Percentiles rank a stretch among this genome's conserved stretches.
Evolutionary conservation across 1,140 invertebrate species (phyloP).

Genomic region (Camponotus floridanus): DNA sequence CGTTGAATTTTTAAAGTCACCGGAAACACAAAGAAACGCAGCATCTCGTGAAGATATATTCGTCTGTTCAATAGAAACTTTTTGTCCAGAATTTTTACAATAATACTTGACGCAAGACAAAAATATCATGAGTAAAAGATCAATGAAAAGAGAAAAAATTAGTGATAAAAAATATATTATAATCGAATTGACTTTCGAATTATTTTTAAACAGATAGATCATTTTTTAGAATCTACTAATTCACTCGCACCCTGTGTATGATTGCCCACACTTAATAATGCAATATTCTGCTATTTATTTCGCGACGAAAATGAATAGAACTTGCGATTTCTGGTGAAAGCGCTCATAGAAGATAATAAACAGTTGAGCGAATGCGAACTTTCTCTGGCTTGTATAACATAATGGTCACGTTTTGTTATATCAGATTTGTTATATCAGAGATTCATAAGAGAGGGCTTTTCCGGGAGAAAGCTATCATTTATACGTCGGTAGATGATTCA

Average conservation of each 20-base stretch:
- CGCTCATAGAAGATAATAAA: background rate
- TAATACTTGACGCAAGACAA: no score
- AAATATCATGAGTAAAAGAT: no score
- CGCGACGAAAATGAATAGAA: background rate
- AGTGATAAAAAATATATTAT: no score
- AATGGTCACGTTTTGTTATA: constrained; percentile 49
- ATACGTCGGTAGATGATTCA: background rate
- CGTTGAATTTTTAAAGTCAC: no score
- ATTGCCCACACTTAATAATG: background rate
- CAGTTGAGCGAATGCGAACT: constrained; percentile 19
- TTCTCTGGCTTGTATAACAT: constrained; percentile 44
- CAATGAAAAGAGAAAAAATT: no score
- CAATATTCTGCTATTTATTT: background rate
- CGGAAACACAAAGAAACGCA: no score
- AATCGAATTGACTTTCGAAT: background rate
- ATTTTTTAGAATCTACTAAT: background rate
- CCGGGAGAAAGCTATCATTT: constrained; percentile 46
- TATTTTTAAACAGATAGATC: background rate
- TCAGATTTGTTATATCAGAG: background rate
- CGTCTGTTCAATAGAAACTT: no score
- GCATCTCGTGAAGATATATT: no score
- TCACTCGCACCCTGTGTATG: no score
- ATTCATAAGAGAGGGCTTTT: constrained; percentile 17
- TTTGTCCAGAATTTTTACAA: no score
- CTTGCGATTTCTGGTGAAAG: constrained; percentile 20